Evolutionary conservation across 2,888 invertebrate species (phyloP).

Genomic region (Diaphora mendica): DNA sequence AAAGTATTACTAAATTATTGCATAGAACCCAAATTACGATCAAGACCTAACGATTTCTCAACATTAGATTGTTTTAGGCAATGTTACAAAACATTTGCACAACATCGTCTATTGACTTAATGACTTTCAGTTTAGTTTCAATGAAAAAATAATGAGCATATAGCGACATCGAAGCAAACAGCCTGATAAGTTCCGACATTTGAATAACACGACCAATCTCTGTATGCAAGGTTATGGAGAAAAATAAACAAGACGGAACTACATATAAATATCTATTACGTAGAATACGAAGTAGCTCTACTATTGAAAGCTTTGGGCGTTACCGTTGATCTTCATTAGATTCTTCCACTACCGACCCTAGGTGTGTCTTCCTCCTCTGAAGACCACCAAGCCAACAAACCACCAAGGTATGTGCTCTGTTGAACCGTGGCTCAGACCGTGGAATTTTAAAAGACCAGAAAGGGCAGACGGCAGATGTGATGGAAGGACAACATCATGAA

Average conservation of each 20-base stretch:
- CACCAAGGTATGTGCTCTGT: too few relatives aligned
- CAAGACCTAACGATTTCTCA: not conserved
- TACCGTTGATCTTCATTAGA: too few relatives aligned
- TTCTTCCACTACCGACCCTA: too few relatives aligned
- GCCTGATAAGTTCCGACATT: constrained; percentile 15
- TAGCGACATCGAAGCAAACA: constrained; percentile 8
- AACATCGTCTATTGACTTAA: not conserved
- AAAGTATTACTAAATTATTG: not conserved
- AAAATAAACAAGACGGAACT: not conserved
- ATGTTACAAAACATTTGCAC: constrained; percentile 12
- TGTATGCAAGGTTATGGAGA: constrained; percentile 12
- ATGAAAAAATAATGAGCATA: not conserved
- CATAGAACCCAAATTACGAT: not conserved
- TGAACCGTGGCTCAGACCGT: too few relatives aligned
- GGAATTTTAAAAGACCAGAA: too few relatives aligned
- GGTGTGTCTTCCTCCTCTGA: too few relatives aligned
- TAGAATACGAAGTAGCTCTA: not conserved
- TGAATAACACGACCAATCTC: constrained; percentile 7
- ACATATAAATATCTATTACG: not conserved
- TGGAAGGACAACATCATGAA: too few relatives aligned
- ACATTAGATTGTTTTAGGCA: not conserved
- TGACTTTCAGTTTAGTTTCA: constrained; percentile 2
- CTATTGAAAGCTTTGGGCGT: too few relatives aligned
- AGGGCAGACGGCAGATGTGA: too few relatives aligned
- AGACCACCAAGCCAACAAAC: too few relatives aligned